These are phyloP conservation scores for Vesta saturnalis DNA, from an alignment of 2,888 invertebrate species.

Conservation along the genomic window DNA sequence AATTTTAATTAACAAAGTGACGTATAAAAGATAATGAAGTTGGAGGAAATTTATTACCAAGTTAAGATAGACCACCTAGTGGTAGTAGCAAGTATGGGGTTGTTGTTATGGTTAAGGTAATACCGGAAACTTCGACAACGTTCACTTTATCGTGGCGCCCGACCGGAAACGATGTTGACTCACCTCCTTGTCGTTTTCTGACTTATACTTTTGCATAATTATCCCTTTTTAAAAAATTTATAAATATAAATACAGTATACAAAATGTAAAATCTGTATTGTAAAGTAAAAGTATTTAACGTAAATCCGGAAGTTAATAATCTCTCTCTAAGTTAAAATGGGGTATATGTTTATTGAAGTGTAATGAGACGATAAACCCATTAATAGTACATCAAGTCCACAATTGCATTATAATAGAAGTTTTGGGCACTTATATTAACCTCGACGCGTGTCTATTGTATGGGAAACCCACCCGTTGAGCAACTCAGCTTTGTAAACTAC, in stretches of 20 bases:
- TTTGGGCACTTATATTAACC: conserved; percentile 52
- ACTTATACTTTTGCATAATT: conserved; percentile 33
- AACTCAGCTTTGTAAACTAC: conserved; percentile 47
- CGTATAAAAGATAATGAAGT: conserved; percentile 29
- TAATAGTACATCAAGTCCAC: conserved; percentile 54
- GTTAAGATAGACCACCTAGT: conserved; percentile 22
- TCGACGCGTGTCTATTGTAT: conserved; percentile 54
- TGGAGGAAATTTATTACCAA: conserved; percentile 28
- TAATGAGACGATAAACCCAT: conserved; percentile 54
- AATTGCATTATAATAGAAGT: conserved; percentile 55
- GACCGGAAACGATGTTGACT: conserved; percentile 52
- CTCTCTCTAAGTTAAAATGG: conserved; percentile 17
- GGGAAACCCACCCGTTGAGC: conserved; percentile 40
- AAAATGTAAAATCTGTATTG: background rate
- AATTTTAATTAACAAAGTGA: conserved; percentile 31
- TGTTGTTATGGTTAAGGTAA: conserved; percentile 36
- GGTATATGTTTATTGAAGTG: conserved; percentile 42
- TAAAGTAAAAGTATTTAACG: conserved; percentile 30
- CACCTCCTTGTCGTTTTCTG: conserved; percentile 40
- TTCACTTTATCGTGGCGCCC: conserved; percentile 49
- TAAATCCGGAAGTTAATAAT: conserved; percentile 24
- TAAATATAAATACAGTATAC: background rate
- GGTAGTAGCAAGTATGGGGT: background rate
- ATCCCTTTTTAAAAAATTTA: background rate
- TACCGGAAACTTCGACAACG: conserved; percentile 51